These are phyloP conservation scores for Cephus pulcher DNA, from an alignment of 2,888 invertebrate species.

Conservation along the genomic window DNA sequence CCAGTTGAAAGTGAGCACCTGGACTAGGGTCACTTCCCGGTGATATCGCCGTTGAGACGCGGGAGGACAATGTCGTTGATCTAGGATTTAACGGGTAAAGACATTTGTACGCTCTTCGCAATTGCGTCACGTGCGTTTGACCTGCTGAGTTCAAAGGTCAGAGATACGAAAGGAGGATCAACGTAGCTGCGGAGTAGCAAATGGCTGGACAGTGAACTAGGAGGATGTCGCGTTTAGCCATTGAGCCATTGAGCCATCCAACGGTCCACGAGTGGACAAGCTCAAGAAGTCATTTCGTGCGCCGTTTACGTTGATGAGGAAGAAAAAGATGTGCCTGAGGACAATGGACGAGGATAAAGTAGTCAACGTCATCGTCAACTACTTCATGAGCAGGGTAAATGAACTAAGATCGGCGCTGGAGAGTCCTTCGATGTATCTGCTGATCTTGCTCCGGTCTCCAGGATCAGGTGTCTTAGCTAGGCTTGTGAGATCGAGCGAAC, in stretches of 20 bases:
- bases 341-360: slow-evolving; percentile 56
- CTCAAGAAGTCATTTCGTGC: not conserved
- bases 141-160: not conserved
- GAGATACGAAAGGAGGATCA: not conserved
- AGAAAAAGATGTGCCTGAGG: slow-evolving; percentile 51
- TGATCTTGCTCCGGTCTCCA: not conserved
- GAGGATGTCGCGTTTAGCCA: not conserved
- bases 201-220: not conserved
- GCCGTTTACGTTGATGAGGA: not conserved
- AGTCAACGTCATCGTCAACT: slow-evolving; percentile 57
- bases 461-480: not conserved
- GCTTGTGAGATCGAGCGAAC: not conserved
- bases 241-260: not conserved
- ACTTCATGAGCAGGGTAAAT: slow-evolving; percentile 59
- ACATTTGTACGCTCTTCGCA: not conserved
- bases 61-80: not conserved
- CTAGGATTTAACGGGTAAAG: not conserved
- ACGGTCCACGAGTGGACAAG: not conserved
- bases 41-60: not conserved
- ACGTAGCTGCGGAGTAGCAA: not conserved
- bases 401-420: not conserved
- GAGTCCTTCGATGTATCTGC: not conserved
- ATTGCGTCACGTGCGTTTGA: not conserved
- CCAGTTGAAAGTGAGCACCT: not conserved
- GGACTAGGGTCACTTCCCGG: not conserved